Conservation (phyloP, 1,140 invertebrate genomes). For the Penaeus chinensis region DNA sequence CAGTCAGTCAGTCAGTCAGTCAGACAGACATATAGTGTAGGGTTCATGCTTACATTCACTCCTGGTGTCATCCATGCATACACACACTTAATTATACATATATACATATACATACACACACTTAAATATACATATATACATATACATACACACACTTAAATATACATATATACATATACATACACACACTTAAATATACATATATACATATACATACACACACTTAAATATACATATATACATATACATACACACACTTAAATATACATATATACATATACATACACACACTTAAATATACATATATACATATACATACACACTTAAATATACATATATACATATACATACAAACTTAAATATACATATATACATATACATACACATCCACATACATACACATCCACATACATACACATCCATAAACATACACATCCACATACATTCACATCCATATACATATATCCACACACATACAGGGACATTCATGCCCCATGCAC, state of each 20-base stretch:
- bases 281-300: background rate
- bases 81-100: too few relatives aligned
- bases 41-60: too few relatives aligned
- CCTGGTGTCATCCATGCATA: too few relatives aligned
- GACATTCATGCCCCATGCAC: background rate
- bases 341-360: slow-evolving; percentile 4
- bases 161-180: slow-evolving; percentile 10
- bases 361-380: background rate
- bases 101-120: slow-evolving; percentile 3
- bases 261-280: slow-evolving; percentile 8
- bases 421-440: slow-evolving; percentile 8
- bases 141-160: background rate
- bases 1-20: too few relatives aligned
- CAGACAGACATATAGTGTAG: too few relatives aligned
- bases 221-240: slow-evolving; percentile 4
- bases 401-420: slow-evolving; percentile 2
- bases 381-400: background rate
- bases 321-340: slow-evolving; percentile 8
- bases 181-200: background rate
- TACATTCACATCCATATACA: slow-evolving; percentile 1
- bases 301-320: slow-evolving; percentile 6
- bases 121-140: background rate
- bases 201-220: slow-evolving; percentile 6
- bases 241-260: background rate
- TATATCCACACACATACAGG: background rate